Conservation (phyloP, 2,113 vertebrate species). For the Nibea albiflora region DNA sequence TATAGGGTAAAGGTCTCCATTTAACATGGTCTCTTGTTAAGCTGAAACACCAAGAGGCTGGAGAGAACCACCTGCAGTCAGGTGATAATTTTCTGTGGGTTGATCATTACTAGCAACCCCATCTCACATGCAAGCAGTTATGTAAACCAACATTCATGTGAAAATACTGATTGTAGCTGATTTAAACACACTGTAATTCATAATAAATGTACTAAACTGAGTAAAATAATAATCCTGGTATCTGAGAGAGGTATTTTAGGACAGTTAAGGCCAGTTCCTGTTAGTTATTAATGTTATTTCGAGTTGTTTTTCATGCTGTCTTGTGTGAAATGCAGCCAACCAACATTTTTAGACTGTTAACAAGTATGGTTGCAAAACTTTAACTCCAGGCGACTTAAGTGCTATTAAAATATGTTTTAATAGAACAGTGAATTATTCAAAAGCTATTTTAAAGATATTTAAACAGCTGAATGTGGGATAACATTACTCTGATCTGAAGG, state of each 20-base stretch:
- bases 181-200: neutral
- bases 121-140: no score
- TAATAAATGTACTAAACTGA: no score
- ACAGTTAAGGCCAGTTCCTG: neutral
- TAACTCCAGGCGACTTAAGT: no score
- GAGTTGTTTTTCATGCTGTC: no score
- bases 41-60: no score
- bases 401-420: no score
- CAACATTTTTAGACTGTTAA: no score
- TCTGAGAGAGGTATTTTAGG: neutral
- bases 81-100: neutral
- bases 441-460: neutral
- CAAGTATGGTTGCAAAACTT: neutral
- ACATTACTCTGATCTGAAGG: no score
- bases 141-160: neutral
- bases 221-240: neutral
- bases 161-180: neutral
- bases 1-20: no score
- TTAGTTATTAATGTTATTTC: neutral
- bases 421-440: neutral
- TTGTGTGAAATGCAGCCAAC: no score
- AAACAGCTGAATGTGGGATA: neutral
- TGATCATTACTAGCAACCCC: neutral
- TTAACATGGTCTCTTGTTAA: no score
- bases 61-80: neutral